Evolutionary conservation across 2,797 vertebrate genomes (phyloP).

Genomic region (Vultur gryphus): DNA sequence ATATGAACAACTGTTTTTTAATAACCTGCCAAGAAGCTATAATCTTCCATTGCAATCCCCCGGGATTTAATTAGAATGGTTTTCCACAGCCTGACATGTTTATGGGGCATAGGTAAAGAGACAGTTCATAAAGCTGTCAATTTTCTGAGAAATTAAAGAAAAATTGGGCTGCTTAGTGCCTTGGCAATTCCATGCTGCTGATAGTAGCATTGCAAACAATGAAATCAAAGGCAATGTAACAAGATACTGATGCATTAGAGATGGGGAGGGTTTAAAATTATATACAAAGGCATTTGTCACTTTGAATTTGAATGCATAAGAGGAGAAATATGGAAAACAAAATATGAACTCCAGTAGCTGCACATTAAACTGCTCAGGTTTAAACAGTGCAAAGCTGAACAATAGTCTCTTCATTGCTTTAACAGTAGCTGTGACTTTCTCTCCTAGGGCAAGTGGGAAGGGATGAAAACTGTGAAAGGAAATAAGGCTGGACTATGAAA

Average conservation of each 20-base stretch:
- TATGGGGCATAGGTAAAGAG: conserved; percentile 85
- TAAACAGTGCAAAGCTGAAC: conserved; percentile 11
- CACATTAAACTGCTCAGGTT: conserved; percentile 32
- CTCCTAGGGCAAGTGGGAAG: conserved; percentile 23
- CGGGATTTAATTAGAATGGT: conserved; percentile 82
- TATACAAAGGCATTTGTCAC: conserved; percentile 78
- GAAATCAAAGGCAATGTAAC: conserved; percentile 78
- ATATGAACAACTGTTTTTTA: conserved; percentile 84
- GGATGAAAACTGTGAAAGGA: conserved; percentile 19
- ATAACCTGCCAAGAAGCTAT: conserved; percentile 82
- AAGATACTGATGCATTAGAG: conserved; percentile 80
- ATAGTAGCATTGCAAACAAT: conserved; percentile 73
- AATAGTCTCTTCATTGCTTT: conserved; percentile 42
- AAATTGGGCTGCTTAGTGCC: conserved; percentile 80
- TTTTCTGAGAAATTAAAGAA: conserved; percentile 85
- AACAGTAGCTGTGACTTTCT: conserved; percentile 42
- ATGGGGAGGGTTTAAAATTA: conserved; percentile 74
- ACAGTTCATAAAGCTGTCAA: conserved; percentile 87
- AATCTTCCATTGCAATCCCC: conserved; percentile 76
- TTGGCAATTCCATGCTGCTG: conserved; percentile 76
- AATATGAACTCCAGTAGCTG: conserved; percentile 27
- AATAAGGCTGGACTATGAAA: not conserved
- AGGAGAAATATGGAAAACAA: conserved; percentile 57
- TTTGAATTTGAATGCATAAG: conserved; percentile 78
- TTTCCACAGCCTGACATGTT: conserved; percentile 82